Evolutionary conservation across 1,140 invertebrate genomes (phyloP).

Genomic region (Drosophila guanche): DNA sequence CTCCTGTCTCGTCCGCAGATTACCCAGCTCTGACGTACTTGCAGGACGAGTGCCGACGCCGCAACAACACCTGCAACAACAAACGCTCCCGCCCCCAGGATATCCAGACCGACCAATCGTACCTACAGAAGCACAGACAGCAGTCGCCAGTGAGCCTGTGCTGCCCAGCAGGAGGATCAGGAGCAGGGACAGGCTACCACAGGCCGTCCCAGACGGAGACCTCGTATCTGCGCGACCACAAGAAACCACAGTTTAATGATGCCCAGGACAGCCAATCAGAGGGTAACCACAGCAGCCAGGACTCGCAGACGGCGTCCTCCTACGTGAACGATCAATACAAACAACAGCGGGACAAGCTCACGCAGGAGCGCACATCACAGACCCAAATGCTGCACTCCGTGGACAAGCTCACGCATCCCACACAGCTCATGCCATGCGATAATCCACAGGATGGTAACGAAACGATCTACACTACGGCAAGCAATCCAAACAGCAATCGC

Average conservation of each 20-base stretch:
- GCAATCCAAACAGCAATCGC: background rate
- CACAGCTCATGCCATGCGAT: no score
- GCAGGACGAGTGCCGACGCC: conserved; percentile 50
- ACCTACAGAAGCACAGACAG: conserved; percentile 31
- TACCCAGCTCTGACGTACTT: conserved; percentile 70
- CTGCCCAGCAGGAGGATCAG: no score
- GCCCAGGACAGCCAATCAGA: background rate
- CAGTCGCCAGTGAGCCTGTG: background rate
- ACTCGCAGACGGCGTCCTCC: conserved; percentile 8
- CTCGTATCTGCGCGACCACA: conserved; percentile 38
- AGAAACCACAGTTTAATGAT: background rate
- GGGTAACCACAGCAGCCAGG: background rate
- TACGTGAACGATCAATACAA: conserved; percentile 17
- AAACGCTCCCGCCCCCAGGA: conserved; percentile 26
- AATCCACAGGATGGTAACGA: no score
- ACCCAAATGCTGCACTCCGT: background rate
- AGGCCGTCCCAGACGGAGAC: conserved; percentile 51
- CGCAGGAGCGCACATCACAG: conserved; percentile 6
- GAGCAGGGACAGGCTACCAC: background rate
- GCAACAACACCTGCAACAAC: conserved; percentile 7
- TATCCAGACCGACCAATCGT: conserved; percentile 56
- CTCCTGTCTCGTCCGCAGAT: conserved; percentile 22
- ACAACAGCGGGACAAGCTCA: background rate
- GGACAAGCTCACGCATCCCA: no score
- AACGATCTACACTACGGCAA: no score